phyloP scores from a whole-genome alignment of 2,797 vertebrate genomes.

The Pangasius djambal region DNA sequence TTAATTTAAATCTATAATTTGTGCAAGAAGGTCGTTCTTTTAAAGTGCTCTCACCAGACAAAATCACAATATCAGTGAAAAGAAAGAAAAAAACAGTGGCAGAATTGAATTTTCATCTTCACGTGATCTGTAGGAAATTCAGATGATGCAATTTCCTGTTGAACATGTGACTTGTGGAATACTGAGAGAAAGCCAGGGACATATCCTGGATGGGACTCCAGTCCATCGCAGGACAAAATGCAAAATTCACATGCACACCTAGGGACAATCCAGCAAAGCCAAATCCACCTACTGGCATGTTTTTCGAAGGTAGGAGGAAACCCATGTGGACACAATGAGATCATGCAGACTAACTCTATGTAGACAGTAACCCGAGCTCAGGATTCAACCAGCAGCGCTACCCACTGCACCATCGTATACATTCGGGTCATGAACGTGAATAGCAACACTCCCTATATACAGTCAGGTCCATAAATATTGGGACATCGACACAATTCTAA shows the following conservation, averaged over 20 bases:
- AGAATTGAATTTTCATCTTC: background rate
- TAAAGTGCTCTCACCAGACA: background rate
- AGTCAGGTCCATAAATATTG: too few species aligned
- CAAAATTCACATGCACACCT: background rate
- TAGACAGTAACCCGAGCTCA: background rate
- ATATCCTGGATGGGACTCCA: background rate
- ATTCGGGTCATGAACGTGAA: background rate
- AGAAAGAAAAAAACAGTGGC: background rate
- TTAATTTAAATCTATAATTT: background rate
- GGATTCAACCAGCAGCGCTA: background rate
- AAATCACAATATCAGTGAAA: background rate
- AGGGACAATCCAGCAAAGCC: background rate
- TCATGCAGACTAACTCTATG: background rate
- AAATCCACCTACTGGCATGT: background rate
- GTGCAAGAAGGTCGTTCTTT: background rate
- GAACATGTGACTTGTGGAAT: background rate
- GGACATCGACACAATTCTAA: too few species aligned
- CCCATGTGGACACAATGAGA: background rate
- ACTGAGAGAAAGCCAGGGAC: background rate
- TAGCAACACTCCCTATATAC: background rate
- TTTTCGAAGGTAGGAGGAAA: background rate
- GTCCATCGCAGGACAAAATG: background rate
- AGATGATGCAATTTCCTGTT: background rate
- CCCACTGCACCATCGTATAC: background rate
- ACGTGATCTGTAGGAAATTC: background rate